phyloP scores from a whole-genome alignment of 2,113 vertebrate genomes.

The Myodes glareolus region DNA sequence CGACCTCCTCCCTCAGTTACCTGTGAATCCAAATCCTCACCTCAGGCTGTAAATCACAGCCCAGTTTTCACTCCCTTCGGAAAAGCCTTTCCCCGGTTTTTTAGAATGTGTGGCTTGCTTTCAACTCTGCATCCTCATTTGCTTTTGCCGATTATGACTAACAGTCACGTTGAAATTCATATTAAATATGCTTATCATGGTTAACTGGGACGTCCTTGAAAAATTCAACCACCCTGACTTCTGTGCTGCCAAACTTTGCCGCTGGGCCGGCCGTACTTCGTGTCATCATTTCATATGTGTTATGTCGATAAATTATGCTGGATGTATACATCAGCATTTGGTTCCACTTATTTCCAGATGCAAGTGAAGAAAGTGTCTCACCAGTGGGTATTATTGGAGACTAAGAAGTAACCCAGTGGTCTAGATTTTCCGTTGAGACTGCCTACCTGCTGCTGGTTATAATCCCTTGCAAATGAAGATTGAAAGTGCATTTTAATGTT shows the following conservation, averaged over 20 bases:
- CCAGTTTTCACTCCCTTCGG: not conserved
- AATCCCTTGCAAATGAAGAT: not conserved
- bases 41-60: not conserved
- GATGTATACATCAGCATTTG: not conserved
- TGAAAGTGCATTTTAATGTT: constrained; percentile 34
- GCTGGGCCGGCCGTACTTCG: not conserved
- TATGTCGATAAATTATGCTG: not conserved
- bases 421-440: constrained; percentile 21
- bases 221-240: not conserved
- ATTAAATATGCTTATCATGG: constrained; percentile 7
- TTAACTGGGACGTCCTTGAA: constrained; percentile 19
- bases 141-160: not conserved
- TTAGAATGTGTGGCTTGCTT: not conserved
- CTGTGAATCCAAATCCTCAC: not conserved
- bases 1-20: not conserved
- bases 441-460: not conserved
- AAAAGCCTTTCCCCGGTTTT: not conserved
- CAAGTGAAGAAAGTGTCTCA: not conserved
- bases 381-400: not conserved
- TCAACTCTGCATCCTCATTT: not conserved
- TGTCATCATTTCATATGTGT: not conserved
- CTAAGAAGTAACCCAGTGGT: not conserved
- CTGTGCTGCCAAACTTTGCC: not conserved
- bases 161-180: not conserved
- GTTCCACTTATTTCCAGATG: not conserved